These are phyloP conservation scores for Hormaphis cornu DNA, from an alignment of 1,140 invertebrate species.

Conservation along the genomic window DNA sequence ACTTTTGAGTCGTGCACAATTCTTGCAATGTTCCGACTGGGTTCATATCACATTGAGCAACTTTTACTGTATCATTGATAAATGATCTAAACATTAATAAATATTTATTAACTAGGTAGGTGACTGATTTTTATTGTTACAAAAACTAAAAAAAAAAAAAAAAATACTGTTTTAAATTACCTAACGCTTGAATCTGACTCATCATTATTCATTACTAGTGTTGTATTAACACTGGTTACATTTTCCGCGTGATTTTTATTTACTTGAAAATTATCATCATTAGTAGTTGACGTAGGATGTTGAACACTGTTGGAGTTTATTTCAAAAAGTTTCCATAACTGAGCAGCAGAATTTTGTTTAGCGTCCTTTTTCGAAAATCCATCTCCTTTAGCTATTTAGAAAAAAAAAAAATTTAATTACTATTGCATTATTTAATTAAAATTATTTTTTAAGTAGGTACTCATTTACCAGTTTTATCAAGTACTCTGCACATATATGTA, in stretches of 20 bases:
- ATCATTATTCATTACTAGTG: background rate
- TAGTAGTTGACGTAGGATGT: background rate
- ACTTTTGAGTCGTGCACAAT: background rate
- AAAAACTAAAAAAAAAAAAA: too few species aligned
- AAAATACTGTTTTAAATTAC: background rate
- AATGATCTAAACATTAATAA: background rate
- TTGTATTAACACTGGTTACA: background rate
- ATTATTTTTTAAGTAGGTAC: background rate
- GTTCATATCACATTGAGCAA: slow-evolving; percentile 10
- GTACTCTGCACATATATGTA: background rate
- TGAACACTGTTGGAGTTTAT: background rate
- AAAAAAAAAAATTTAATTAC: background rate
- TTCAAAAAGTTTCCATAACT: background rate
- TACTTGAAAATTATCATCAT: background rate
- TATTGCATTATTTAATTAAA: background rate
- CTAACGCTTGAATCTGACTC: background rate
- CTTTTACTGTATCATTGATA: background rate
- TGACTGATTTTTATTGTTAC: too few species aligned
- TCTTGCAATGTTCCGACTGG: slow-evolving; percentile 14
- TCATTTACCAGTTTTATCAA: slow-evolving; percentile 2
- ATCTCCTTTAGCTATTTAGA: background rate
- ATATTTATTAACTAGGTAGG: too few species aligned
- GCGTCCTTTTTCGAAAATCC: slow-evolving; percentile 2
- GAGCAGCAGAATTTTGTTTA: slow-evolving; percentile 17
- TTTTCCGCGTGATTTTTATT: background rate